A percentile compares a stretch with the other conserved stretches of the same genome.
These are phyloP conservation scores for Drosophila monieri DNA, from an alignment of 2,888 invertebrate genomes.

Conservation along the genomic window DNA sequence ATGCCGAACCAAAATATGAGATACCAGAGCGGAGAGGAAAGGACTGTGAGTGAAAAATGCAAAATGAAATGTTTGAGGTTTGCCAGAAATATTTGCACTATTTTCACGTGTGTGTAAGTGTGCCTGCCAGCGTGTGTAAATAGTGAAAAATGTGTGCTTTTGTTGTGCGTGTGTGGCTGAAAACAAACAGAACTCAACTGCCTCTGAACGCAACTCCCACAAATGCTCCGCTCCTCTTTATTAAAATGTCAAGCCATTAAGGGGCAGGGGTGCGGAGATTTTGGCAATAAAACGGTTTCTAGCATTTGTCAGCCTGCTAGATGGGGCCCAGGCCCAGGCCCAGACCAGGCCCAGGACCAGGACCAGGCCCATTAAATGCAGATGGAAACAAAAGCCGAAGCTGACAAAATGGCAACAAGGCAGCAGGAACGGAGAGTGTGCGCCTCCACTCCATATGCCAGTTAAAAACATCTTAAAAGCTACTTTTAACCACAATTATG, in stretches of 20 bases:
- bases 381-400: conserved; percentile 58
- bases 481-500: conserved; percentile 79
- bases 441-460: conserved; percentile 53
- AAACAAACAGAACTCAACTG: conserved; percentile 33
- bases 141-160: conserved; percentile 38
- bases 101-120: conserved; percentile 27
- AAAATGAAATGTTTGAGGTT: conserved; percentile 76
- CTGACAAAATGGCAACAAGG: conserved; percentile 28
- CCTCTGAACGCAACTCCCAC: background rate
- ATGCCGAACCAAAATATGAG: conserved; percentile 12
- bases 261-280: background rate
- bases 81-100: conserved; percentile 69
- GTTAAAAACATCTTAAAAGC: conserved; percentile 80
- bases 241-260: conserved; percentile 76
- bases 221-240: conserved; percentile 54
- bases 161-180: conserved; percentile 29
- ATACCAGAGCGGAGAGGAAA: conserved; percentile 2
- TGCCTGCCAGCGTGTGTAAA: conserved; percentile 29
- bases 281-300: conserved; percentile 65
- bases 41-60: conserved; percentile 35
- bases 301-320: conserved; percentile 64
- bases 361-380: conserved; percentile 61
- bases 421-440: conserved; percentile 24
- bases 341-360: conserved; percentile 17
- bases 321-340: conserved; percentile 16